Conservation (phyloP, 2,113 vertebrate genomes). For the Chaetodon auriga region DNA sequence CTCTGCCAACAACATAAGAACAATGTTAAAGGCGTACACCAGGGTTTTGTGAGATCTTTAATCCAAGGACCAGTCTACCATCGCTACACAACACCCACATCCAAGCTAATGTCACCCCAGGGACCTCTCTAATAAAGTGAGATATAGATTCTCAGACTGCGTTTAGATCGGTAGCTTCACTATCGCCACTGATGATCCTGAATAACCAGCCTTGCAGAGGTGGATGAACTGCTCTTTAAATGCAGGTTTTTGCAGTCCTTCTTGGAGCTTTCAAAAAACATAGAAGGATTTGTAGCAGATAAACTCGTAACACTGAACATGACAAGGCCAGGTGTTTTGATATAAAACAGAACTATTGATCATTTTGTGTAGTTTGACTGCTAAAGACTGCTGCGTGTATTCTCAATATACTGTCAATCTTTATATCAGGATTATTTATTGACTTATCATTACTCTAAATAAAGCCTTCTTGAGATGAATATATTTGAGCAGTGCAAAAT, state of each 20-base stretch:
- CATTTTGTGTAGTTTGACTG: background rate
- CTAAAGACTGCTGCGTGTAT: background rate
- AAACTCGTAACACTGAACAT: background rate
- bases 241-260: background rate
- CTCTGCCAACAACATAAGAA: background rate
- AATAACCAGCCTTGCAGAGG: background rate
- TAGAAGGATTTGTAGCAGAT: background rate
- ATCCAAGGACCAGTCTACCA: constrained; percentile 10
- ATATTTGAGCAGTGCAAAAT: background rate
- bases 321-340: background rate
- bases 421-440: background rate
- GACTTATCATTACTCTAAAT: background rate
- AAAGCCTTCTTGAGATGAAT: background rate
- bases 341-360: background rate
- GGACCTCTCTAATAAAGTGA: constrained; percentile 7
- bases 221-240: background rate
- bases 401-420: background rate
- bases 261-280: background rate
- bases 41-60: constrained; percentile 10
- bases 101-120: background rate
- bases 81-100: background rate
- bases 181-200: background rate
- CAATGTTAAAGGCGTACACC: background rate
- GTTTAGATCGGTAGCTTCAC: background rate
- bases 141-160: background rate